Conservation (phyloP, 2,113 vertebrate species). For the Sula dactylatra region DNA sequence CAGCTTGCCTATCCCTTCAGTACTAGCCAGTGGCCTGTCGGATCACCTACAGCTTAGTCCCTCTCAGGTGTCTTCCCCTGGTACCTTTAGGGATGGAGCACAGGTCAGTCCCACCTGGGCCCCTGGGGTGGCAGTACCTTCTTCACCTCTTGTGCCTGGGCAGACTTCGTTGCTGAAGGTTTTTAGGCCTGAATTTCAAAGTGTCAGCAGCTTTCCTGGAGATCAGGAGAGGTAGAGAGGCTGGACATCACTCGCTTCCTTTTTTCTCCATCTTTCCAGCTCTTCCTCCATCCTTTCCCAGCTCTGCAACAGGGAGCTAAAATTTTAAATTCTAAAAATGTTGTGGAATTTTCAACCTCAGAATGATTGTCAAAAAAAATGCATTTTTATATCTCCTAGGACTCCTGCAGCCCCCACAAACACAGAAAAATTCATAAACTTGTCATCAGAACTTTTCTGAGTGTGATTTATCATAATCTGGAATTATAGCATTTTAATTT, state of each 20-base stretch:
- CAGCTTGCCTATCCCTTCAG: not conserved
- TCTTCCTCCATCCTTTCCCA: not conserved
- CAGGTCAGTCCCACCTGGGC: not conserved
- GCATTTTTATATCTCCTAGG: not conserved
- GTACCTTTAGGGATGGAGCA: not conserved
- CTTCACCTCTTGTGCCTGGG: not conserved
- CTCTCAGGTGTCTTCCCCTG: not conserved
- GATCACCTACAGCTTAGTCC: not conserved
- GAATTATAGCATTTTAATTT: constrained; percentile 39
- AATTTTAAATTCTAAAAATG: not conserved
- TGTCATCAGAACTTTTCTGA: constrained; percentile 2
- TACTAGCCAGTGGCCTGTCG: not conserved
- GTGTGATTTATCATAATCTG: constrained; percentile 11
- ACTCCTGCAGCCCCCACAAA: not conserved
- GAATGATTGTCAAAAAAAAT: not conserved
- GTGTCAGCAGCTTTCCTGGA: not conserved
- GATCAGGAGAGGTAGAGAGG: not conserved
- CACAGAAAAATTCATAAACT: not conserved
- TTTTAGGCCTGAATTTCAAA: not conserved
- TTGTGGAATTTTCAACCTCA: not conserved
- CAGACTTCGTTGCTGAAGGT: not conserved
- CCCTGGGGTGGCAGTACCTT: not conserved
- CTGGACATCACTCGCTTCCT: accelerated
- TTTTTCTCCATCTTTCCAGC: not conserved
- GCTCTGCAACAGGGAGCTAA: not conserved